Percentiles rank a stretch among this genome's conserved stretches.
Evolutionary conservation across 2,113 vertebrate species (phyloP).

Genomic region (Macquaria australasica): DNA sequence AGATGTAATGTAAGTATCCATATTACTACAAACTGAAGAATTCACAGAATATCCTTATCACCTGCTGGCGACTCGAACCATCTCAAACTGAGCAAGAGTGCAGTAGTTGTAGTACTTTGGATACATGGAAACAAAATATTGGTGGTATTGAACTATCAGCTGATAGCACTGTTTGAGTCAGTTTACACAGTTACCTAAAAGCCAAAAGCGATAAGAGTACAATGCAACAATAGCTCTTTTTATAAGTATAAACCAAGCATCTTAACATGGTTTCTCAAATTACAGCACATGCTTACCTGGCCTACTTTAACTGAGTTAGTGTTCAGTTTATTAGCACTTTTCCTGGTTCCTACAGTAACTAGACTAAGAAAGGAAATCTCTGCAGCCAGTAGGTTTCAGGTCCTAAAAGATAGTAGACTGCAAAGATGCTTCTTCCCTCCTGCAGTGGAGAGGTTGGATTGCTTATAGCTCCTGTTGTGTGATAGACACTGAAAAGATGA

Average conservation of each 20-base stretch:
- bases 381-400: conserved; percentile 34
- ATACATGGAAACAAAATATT: background rate
- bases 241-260: background rate
- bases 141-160: background rate
- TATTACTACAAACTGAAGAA: background rate
- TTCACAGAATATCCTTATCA: background rate
- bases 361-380: conserved; percentile 13
- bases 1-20: background rate
- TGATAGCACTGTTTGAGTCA: background rate
- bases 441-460: conserved; percentile 64
- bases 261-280: background rate
- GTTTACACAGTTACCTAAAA: conserved; percentile 9
- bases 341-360: conserved; percentile 1
- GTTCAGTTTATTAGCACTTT: background rate
- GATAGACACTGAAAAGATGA: conserved; percentile 80
- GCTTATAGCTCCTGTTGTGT: conserved; percentile 72
- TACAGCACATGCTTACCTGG: background rate
- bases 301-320: conserved; percentile 1
- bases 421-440: conserved; percentile 60
- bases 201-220: background rate
- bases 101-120: background rate
- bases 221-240: background rate
- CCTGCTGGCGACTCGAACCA: background rate
- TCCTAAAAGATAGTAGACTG: conserved; percentile 45
- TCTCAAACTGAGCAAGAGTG: background rate